phyloP scores from a whole-genome alignment of 2,797 vertebrate genomes.

The Tangara arthus region DNA sequence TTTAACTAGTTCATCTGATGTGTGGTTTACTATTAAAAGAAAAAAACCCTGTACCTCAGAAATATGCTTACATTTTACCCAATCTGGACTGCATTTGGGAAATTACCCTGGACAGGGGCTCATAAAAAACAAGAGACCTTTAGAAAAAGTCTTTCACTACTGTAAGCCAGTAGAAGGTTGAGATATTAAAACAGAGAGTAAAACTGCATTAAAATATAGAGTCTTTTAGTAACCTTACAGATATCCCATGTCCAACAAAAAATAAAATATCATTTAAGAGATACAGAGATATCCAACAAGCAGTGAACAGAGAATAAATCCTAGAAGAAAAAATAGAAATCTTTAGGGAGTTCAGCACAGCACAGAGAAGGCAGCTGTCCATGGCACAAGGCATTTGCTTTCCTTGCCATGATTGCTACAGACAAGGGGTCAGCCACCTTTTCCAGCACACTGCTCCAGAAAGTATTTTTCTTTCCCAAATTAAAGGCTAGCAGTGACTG shows the following conservation, averaged over 20 bases:
- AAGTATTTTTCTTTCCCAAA: background rate
- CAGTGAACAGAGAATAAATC: fast-evolving
- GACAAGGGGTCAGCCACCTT: background rate
- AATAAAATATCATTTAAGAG: background rate
- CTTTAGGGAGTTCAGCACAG: background rate
- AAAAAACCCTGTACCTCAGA: background rate
- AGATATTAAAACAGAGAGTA: background rate
- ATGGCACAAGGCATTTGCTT: background rate
- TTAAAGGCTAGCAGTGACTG: background rate
- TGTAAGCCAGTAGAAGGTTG: background rate
- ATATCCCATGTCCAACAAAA: background rate
- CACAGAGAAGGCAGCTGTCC: background rate
- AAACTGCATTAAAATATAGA: background rate
- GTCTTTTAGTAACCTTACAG: background rate
- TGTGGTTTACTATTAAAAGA: background rate
- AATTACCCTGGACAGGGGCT: background rate
- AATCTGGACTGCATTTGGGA: conserved; percentile 29
- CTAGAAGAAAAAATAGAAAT: background rate
- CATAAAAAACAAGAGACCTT: conserved; percentile 4
- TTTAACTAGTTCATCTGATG: conserved; percentile 1
- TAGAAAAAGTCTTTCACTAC: background rate
- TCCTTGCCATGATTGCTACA: background rate
- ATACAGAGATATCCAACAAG: background rate
- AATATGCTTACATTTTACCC: background rate
- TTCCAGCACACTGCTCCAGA: background rate